Conservation (phyloP, 2,797 vertebrate species). For the Lophius americanus region DNA sequence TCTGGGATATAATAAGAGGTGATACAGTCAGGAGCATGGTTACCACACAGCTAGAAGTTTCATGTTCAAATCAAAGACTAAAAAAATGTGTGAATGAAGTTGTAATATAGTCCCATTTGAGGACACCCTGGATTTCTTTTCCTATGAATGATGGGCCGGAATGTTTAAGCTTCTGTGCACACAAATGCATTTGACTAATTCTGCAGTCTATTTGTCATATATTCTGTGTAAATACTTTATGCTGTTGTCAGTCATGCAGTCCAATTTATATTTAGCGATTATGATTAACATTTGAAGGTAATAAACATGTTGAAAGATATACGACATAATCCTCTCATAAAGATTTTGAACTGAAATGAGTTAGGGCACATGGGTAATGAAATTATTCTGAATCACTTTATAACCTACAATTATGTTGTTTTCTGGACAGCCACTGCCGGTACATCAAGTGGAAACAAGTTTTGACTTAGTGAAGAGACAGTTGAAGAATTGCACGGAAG, state of each 20-base stretch:
- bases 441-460: slow-evolving; percentile 66
- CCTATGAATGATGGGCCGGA: slow-evolving; percentile 23
- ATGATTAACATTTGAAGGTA: slow-evolving; percentile 10
- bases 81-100: background rate
- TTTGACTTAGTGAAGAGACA: slow-evolving; percentile 58
- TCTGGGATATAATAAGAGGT: too few species aligned
- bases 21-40: too few species aligned
- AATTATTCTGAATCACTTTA: slow-evolving; percentile 63
- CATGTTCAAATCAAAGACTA: too few species aligned
- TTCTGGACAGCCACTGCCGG: slow-evolving; percentile 52
- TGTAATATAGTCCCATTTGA: slow-evolving; percentile 14
- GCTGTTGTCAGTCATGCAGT: slow-evolving; percentile 4
- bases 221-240: background rate
- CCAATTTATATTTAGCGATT: slow-evolving; percentile 13
- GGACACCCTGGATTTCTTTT: slow-evolving; percentile 19
- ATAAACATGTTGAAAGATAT: slow-evolving; percentile 27
- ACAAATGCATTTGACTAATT: slow-evolving; percentile 17
- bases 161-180: slow-evolving; percentile 26
- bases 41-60: too few species aligned
- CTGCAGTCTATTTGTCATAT: background rate
- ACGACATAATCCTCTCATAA: slow-evolving; percentile 26
- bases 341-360: slow-evolving; percentile 39
- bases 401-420: slow-evolving; percentile 69
- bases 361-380: slow-evolving; percentile 42
- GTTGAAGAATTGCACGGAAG: slow-evolving; percentile 10